These are phyloP conservation scores for Lucilia cuprina DNA, from an alignment of 1,140 invertebrate species.

Conservation along the genomic window DNA sequence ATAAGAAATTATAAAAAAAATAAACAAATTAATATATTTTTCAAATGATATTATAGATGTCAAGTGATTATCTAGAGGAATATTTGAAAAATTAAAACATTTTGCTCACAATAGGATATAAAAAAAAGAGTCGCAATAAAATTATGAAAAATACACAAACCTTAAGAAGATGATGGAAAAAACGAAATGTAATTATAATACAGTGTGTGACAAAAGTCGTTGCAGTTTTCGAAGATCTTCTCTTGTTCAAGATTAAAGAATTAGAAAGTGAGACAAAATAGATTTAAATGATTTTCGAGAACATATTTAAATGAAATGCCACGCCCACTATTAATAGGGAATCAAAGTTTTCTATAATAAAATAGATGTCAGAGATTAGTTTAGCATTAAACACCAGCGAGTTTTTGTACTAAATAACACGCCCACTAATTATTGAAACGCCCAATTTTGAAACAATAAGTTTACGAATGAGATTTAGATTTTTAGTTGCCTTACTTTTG, in stretches of 20 bases:
- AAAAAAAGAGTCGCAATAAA: not conserved
- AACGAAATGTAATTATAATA: not conserved
- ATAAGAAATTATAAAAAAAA: not conserved
- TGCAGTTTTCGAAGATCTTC: not conserved
- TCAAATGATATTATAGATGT: not conserved
- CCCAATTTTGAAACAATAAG: no score
- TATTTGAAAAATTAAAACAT: constrained; percentile 18
- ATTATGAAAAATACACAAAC: not conserved
- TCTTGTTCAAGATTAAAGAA: no score
- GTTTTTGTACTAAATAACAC: no score
- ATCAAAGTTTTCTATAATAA: no score
- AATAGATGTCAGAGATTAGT: no score
- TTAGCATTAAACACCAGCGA: no score
- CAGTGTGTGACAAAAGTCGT: not conserved
- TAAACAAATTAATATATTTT: not conserved
- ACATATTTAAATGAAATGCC: no score
- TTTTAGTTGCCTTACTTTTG: not conserved
- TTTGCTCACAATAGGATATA: constrained; percentile 15
- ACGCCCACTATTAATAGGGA: no score
- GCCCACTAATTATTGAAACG: no score
- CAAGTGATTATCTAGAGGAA: constrained; percentile 2
- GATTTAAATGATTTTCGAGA: no score
- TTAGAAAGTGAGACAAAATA: no score
- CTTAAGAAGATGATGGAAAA: not conserved
- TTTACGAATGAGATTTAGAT: no score